Conservation (phyloP, 2,797 vertebrate species). For the Coregonus ussuriensis region DNA sequence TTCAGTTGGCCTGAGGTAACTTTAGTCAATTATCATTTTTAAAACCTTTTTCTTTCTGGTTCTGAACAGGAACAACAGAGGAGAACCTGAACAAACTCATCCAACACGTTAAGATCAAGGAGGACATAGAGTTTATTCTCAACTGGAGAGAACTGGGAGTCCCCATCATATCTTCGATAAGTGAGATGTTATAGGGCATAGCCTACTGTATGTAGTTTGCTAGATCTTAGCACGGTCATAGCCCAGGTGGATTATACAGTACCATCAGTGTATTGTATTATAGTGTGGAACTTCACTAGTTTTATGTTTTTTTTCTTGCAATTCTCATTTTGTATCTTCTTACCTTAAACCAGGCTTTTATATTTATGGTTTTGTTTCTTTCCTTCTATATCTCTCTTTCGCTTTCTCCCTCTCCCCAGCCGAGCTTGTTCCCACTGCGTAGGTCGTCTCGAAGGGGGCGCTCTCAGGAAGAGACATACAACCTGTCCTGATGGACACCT, state of each 20-base stretch:
- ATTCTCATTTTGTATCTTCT: not conserved
- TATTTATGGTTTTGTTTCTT: not conserved
- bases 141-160: conserved; percentile 95
- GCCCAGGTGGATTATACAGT: no score
- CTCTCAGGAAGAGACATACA: conserved; percentile 86
- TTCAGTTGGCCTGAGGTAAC: not conserved
- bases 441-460: conserved; percentile 84
- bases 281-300: not conserved
- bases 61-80: conserved; percentile 86
- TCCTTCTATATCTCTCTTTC: no score
- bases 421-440: conserved; percentile 58
- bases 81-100: conserved; percentile 96
- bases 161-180: conserved; percentile 83
- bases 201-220: no score
- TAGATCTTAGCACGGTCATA: no score
- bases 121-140: conserved; percentile 88
- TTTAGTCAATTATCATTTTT: not conserved
- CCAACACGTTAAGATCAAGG: conserved; percentile 92
- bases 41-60: conserved; percentile 24
- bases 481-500: conserved; percentile 94
- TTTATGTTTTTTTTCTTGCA: not conserved
- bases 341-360: not conserved
- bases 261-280: not conserved
- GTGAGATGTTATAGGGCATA: conserved; percentile 28
- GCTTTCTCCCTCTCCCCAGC: conserved; percentile 40